phyloP scores from a whole-genome alignment of 2,888 invertebrate species.

The Cephus pygmeus region DNA sequence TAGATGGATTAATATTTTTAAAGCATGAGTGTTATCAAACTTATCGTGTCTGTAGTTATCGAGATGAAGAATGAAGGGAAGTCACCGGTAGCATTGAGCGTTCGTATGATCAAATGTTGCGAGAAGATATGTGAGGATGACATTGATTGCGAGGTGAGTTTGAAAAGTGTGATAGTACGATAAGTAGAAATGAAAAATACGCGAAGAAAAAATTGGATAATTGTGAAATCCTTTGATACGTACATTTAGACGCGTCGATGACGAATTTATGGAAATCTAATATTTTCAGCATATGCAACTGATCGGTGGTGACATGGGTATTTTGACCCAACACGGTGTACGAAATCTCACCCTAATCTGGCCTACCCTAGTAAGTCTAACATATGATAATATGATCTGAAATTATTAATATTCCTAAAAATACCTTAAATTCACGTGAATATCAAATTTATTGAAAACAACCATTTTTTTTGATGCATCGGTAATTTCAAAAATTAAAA shows the following conservation, averaged over 20 bases:
- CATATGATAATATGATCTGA: not conserved
- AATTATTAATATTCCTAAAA: not conserved
- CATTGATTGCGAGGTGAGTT: constrained; percentile 34
- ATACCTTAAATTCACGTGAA: not conserved
- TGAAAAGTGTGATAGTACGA: not conserved
- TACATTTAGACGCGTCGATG: not conserved
- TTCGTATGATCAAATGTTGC: constrained; percentile 38
- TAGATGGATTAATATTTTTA: not conserved
- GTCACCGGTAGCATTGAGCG: constrained; percentile 21
- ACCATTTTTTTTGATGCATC: too few relatives aligned
- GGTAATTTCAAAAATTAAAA: not conserved
- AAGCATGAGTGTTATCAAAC: not conserved
- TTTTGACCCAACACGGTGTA: constrained; percentile 21
- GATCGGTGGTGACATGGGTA: constrained; percentile 37
- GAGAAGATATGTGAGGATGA: constrained; percentile 33
- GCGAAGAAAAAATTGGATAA: not conserved
- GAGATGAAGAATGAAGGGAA: constrained; percentile 33
- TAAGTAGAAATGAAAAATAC: not conserved
- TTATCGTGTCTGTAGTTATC: constrained; percentile 27
- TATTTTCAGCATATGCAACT: constrained; percentile 37
- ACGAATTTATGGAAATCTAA: not conserved
- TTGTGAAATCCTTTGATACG: not conserved
- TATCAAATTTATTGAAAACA: not conserved
- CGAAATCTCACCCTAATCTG: constrained; percentile 36
- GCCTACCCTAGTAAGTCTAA: constrained; percentile 35